Evolutionary conservation across 2,113 vertebrate genomes (phyloP).

Genomic region (Gila orcuttii): DNA sequence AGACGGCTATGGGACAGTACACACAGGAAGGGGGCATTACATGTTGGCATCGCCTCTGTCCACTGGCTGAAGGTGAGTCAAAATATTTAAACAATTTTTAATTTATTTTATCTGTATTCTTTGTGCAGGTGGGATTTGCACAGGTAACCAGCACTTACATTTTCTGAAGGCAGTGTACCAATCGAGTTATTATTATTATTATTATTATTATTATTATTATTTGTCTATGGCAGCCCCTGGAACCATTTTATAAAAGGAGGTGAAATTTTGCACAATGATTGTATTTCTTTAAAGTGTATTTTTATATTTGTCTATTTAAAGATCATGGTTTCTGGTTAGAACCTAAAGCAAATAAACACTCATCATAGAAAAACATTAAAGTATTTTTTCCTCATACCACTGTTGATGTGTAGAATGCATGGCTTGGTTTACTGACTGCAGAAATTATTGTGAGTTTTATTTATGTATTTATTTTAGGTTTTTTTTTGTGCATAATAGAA

Average conservation of each 20-base stretch:
- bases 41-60: constrained; percentile 74
- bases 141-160: not conserved
- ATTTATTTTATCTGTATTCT: not conserved
- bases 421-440: too few species aligned
- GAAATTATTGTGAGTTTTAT: too few species aligned
- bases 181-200: not conserved
- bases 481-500: too few species aligned
- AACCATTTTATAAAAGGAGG: not conserved
- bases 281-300: too few species aligned
- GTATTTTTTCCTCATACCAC: too few species aligned
- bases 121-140: not conserved
- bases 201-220: not conserved
- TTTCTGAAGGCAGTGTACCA: not conserved
- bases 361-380: too few species aligned
- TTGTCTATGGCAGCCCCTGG: not conserved
- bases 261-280: not conserved
- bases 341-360: too few species aligned
- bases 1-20: constrained; percentile 72
- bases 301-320: too few species aligned
- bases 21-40: constrained; percentile 71
- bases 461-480: too few species aligned
- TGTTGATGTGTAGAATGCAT: too few species aligned
- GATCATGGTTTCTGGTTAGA: too few species aligned
- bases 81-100: not conserved
- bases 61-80: constrained; percentile 70